These are phyloP conservation scores for Odontamblyopus rebecca DNA, from an alignment of 2,797 vertebrate species.

Conservation along the genomic window DNA sequence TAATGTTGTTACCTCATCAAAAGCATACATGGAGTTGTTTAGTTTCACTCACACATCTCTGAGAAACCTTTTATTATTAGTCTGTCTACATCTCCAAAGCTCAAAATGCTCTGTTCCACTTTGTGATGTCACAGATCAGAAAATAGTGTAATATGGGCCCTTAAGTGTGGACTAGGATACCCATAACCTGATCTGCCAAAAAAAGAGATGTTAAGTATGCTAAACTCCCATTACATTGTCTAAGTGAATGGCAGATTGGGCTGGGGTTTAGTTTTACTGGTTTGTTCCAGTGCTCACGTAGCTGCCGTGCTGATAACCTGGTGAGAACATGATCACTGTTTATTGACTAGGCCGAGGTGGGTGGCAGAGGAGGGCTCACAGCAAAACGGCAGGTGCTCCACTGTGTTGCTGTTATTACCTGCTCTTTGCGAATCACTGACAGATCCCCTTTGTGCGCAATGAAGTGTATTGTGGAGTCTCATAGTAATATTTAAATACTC, in stretches of 20 bases:
- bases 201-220: conserved; percentile 38
- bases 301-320: conserved; percentile 42
- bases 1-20: too few relatives aligned
- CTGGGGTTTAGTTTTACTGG: background rate
- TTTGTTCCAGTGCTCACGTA: conserved; percentile 3
- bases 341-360: conserved; percentile 39
- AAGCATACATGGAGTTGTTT: too few relatives aligned
- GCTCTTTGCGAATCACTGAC: conserved; percentile 23
- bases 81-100: too few relatives aligned
- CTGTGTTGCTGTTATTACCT: conserved; percentile 18
- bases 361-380: conserved; percentile 57
- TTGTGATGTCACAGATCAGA: too few relatives aligned
- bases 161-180: conserved; percentile 2
- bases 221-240: conserved; percentile 18
- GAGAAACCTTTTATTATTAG: too few relatives aligned
- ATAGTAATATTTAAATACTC: background rate
- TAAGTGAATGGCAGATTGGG: background rate
- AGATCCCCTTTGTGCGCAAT: background rate
- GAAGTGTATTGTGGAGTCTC: background rate
- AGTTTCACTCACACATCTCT: too few relatives aligned
- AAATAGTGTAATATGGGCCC: background rate
- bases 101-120: too few relatives aligned
- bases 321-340: conserved; percentile 34
- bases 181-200: conserved; percentile 24
- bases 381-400: conserved; percentile 50